Percentiles rank a stretch among this genome's conserved stretches.
Conservation (phyloP, 2,888 invertebrate genomes). For the Rotaria socialis region DNA sequence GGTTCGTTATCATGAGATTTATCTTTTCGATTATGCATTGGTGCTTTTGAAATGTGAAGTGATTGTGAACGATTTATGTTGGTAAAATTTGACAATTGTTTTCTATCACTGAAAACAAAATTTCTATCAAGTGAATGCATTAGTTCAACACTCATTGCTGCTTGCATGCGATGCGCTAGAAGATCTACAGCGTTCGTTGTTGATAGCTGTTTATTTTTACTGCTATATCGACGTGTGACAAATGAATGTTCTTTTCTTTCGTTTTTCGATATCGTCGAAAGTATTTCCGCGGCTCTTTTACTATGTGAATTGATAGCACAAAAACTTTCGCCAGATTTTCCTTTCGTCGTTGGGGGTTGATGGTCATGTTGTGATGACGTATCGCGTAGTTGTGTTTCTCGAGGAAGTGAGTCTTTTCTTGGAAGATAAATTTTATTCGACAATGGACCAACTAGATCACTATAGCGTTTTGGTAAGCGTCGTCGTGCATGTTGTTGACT, state of each 20-base stretch:
- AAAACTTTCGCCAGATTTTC: neutral
- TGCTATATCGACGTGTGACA: neutral
- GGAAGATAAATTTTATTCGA: neutral
- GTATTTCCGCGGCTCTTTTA: neutral
- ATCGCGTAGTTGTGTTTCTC: neutral
- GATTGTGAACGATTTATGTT: conserved; percentile 2
- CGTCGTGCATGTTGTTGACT: neutral
- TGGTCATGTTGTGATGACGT: neutral
- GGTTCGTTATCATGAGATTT: neutral
- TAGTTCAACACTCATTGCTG: neutral
- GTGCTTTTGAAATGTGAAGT: neutral
- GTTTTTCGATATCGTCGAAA: neutral
- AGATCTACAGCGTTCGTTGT: neutral
- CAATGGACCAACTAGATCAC: neutral
- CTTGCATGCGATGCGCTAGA: conserved; percentile 10
- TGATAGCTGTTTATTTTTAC: neutral
- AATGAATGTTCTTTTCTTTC: neutral
- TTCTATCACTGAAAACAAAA: conserved; percentile 8
- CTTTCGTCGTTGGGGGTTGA: neutral
- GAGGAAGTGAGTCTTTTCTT: neutral
- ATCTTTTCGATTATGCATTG: neutral
- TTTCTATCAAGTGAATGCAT: conserved; percentile 28
- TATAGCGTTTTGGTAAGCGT: conserved; percentile 5
- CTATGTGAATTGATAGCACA: neutral
- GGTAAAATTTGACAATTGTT: neutral